Base-by-base conservation (phyloP, 2,113 vertebrate genomes). In the Pogonocichla stellata region DNA sequence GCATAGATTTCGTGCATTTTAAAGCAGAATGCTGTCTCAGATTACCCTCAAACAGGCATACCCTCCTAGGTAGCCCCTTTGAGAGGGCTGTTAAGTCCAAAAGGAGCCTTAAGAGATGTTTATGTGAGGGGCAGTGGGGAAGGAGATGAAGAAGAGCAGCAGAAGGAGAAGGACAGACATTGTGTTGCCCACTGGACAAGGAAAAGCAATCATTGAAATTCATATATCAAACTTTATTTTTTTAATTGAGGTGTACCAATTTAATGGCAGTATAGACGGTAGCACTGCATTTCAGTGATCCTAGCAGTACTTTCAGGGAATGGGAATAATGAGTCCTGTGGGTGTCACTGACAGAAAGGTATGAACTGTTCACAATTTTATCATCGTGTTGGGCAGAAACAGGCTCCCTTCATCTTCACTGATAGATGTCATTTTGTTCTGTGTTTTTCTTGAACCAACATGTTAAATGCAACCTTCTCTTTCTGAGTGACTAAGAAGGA, bases 391-490 rank as follows among this genome's bases (percentile, higher is more conserved):
- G 50, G 16, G 78, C 90, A 90, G 77, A 86, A 93, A 81, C 58
- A 96, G 42, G 24, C 71, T 88, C 65, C 70, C 87, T 97, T 91
- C 74, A 77, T 72, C 74, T 87, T 95, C 85, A 86, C 45, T 67
- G 67, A 93, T 43, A 74, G 79, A 94, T 88, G 90, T 74, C 5
- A 6, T 97, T 96, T 95, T 95, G 94, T 95, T 86, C 80, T n/a
- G n/a, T 82, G 92, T 88, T 83, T 92, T 70, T 91, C 86, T 94
- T 85, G 85, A 93, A 88, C 61, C 92, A 91, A 72, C 78, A 71
- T 40, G 79, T 91, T 93, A 82, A 94, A 94, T 88, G 45, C 31
- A 90, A 80, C 85, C 72, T 97, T 95, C 95, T 96, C 93, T 80
- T 96, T 96, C 73, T 78, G 79, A 89, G 33, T 77, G 91, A 95